Evolutionary conservation across 2,888 invertebrate species (phyloP).

Genomic region (Helleia helle): DNA sequence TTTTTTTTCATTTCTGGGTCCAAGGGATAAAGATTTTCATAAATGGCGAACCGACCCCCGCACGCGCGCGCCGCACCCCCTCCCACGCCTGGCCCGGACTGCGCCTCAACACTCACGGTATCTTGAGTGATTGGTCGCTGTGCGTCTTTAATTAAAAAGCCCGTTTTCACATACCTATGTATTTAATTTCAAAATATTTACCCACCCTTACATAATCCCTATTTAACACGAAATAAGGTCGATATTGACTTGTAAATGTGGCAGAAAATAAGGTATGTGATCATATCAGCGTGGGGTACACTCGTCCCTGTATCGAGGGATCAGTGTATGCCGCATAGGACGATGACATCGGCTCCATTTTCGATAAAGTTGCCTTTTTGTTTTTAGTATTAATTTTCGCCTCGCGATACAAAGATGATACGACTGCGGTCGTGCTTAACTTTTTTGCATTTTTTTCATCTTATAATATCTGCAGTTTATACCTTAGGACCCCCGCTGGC

Average conservation of each 20-base stretch:
- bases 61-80: too few species aligned
- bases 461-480: slow-evolving; percentile 14
- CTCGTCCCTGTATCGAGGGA: slow-evolving; percentile 41
- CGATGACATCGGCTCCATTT: slow-evolving; percentile 60
- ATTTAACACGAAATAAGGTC: slow-evolving; percentile 15
- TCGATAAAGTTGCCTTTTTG: slow-evolving; percentile 51
- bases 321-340: slow-evolving; percentile 37
- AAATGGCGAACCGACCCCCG: too few species aligned
- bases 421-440: slow-evolving; percentile 23
- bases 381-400: slow-evolving; percentile 58
- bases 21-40: too few species aligned
- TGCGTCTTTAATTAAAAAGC: slow-evolving; percentile 31
- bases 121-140: slow-evolving; percentile 31
- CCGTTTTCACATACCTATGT: slow-evolving; percentile 23
- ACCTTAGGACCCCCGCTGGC: slow-evolving; percentile 17
- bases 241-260: slow-evolving; percentile 7
- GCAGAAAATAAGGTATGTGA: slow-evolving; percentile 24
- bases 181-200: slow-evolving; percentile 19
- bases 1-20: too few species aligned
- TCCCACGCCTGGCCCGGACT: too few species aligned
- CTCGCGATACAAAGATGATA: slow-evolving; percentile 42
- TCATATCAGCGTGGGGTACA: slow-evolving; percentile 28
- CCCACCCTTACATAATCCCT: slow-evolving; percentile 8
- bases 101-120: too few species aligned
- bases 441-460: slow-evolving; percentile 19